phyloP scores from a whole-genome alignment of 2,113 vertebrate genomes.

The Leucosticte australis region DNA sequence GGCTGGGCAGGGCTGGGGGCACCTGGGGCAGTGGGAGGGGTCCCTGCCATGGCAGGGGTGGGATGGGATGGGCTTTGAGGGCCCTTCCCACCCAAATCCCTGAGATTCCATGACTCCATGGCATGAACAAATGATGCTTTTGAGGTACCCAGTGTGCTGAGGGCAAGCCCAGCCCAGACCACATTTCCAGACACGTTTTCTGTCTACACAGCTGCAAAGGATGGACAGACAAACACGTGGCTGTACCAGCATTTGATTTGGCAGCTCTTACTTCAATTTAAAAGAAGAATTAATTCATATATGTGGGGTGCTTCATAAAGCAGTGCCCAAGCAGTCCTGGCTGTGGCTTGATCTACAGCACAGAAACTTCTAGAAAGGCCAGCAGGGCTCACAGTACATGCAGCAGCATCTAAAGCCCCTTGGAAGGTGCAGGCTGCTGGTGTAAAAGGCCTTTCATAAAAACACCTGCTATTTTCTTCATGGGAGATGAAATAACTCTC shows the following conservation, averaged over 20 bases:
- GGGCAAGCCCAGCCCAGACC: rapidly evolving
- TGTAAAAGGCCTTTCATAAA: neutral
- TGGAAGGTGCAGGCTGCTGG: neutral
- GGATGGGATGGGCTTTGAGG: neutral
- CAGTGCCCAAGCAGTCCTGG: neutral
- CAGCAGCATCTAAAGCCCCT: neutral
- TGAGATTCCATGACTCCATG: neutral
- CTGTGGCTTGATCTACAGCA: neutral
- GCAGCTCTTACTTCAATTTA: neutral
- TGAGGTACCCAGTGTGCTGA: rapidly evolving
- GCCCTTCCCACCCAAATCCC: neutral
- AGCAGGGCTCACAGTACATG: neutral
- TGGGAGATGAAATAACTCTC: neutral
- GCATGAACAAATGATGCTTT: neutral
- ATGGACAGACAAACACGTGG: neutral
- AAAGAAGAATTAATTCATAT: rapidly evolving
- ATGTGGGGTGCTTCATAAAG: neutral
- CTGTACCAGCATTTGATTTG: neutral
- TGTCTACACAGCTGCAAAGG: neutral
- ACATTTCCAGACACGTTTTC: rapidly evolving
- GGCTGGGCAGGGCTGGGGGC: neutral
- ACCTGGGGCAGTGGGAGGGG: neutral
- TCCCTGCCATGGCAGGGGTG: neutral
- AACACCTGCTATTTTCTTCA: neutral
- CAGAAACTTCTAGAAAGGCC: neutral